Conservation (phyloP, 1,140 invertebrate species). For the Diachasmimorpha longicaudata region DNA sequence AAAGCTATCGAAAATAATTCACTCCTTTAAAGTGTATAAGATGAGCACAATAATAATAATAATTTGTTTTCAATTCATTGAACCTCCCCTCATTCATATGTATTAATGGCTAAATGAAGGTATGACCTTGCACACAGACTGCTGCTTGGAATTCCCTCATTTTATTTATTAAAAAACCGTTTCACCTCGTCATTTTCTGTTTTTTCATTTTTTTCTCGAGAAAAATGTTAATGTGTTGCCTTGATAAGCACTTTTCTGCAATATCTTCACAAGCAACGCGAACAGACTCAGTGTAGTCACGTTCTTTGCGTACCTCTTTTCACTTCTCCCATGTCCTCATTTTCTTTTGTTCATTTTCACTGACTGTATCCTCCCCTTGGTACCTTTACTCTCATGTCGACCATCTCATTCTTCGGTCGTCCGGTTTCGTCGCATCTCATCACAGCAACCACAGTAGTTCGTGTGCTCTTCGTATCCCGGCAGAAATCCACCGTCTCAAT, state of each 20-base stretch:
- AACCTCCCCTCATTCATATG: not conserved
- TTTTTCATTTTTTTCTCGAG: not conserved
- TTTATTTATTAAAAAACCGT: not conserved
- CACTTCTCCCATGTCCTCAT: conserved; percentile 22
- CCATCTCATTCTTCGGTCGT: conserved; percentile 6
- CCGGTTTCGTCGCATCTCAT: conserved; percentile 13
- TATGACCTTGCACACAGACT: not conserved
- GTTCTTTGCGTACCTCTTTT: conserved; percentile 15
- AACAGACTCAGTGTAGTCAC: not conserved
- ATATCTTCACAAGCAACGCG: not conserved
- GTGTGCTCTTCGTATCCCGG: not conserved
- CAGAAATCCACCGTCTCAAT: not conserved
- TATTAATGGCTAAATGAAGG: not conserved
- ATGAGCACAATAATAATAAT: too few species aligned
- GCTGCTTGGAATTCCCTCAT: not conserved
- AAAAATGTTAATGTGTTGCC: conserved; percentile 17
- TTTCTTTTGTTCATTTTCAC: conserved; percentile 29
- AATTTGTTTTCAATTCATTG: too few species aligned
- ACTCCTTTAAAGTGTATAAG: too few species aligned
- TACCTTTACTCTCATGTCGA: not conserved
- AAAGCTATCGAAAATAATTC: too few species aligned
- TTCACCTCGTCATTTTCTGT: not conserved
- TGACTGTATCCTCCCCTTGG: not conserved
- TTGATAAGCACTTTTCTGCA: conserved; percentile 19
- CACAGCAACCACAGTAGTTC: not conserved